Evolutionary conservation across 2,888 invertebrate species (phyloP).

Genomic region (Sminthurinus aureus): DNA sequence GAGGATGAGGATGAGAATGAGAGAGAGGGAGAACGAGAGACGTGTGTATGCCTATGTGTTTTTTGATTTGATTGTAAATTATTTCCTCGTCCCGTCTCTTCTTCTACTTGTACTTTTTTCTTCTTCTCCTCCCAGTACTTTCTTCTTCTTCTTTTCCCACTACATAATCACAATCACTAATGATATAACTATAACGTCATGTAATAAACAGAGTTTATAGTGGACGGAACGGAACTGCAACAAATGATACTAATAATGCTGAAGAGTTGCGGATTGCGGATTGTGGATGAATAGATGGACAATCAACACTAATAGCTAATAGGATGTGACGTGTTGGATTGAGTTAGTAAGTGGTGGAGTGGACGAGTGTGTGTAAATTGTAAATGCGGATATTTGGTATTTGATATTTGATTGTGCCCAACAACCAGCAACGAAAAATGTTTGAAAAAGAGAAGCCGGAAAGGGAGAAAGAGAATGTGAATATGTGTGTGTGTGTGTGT

Average conservation of each 20-base stretch:
- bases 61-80: not conserved
- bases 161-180: too few relatives aligned
- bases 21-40: too few relatives aligned
- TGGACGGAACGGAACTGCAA: too few relatives aligned
- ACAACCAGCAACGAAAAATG: not conserved
- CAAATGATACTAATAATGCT: too few relatives aligned
- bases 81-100: not conserved
- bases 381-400: slow-evolving; percentile 3
- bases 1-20: too few relatives aligned
- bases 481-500: not conserved
- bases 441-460: not conserved
- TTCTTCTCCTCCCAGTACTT: not conserved
- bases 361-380: not conserved
- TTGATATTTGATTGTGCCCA: slow-evolving; percentile 10
- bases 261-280: too few relatives aligned
- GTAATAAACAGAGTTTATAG: too few relatives aligned
- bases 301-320: not conserved
- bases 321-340: not conserved
- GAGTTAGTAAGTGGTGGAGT: not conserved
- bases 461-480: not conserved
- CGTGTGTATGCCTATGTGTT: not conserved
- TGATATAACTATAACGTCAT: too few relatives aligned
- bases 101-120: not conserved
- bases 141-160: not conserved
- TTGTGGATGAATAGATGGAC: not conserved